These are phyloP conservation scores for Andrena praecox DNA, from an alignment of 2,888 invertebrate genomes.

Conservation along the genomic window DNA sequence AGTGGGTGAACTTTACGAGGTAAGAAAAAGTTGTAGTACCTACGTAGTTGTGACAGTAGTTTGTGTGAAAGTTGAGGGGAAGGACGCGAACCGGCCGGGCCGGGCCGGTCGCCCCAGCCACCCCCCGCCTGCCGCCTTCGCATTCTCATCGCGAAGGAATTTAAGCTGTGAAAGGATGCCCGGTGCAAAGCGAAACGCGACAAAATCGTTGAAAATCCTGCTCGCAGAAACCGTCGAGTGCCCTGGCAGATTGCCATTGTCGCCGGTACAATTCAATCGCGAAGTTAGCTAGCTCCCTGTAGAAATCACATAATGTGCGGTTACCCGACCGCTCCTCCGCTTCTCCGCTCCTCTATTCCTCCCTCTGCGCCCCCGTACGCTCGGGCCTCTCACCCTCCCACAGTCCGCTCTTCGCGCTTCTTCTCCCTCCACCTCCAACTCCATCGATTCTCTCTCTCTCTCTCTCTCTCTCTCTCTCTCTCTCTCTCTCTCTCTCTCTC, in stretches of 20 bases:
- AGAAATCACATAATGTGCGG: constrained; percentile 85
- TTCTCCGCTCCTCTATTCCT: constrained; percentile 33
- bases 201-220: constrained; percentile 71
- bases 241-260: constrained; percentile 83
- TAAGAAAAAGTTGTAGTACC: too few relatives aligned
- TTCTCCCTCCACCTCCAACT: not conserved
- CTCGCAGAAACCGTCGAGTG: constrained; percentile 70
- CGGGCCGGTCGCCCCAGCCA: not conserved
- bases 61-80: constrained; percentile 1
- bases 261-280: constrained; percentile 84
- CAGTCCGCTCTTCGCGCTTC: constrained; percentile 17
- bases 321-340: constrained; percentile 74
- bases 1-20: too few relatives aligned
- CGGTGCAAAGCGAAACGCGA: constrained; percentile 50
- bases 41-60: not conserved
- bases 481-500: constrained; percentile 33
- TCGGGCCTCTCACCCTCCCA: constrained; percentile 34
- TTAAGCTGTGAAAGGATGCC: constrained; percentile 39
- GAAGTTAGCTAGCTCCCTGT: constrained; percentile 83
- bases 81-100: not conserved
- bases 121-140: not conserved
- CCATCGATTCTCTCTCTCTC: constrained; percentile 17
- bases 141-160: constrained; percentile 41
- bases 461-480: constrained; percentile 42
- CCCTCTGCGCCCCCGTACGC: constrained; percentile 47